These are phyloP conservation scores for Eptesicus fuscus DNA, from an alignment of 2,113 vertebrate species.

Conservation along the genomic window DNA sequence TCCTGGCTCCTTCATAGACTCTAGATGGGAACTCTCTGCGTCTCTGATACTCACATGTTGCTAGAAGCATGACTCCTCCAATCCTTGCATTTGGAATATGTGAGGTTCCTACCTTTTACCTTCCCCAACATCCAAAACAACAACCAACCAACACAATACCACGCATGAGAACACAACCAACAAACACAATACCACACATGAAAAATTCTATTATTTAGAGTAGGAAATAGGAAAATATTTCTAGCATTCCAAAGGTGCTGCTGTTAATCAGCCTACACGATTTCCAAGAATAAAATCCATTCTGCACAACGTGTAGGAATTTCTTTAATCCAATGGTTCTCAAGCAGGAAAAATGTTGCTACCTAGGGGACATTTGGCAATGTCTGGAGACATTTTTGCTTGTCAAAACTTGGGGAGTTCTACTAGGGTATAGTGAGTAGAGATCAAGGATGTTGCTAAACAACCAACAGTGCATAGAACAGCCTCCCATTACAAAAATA, in stretches of 20 bases:
- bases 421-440: not conserved
- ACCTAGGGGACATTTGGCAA: not conserved
- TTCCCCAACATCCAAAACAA: not conserved
- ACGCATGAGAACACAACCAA: not conserved
- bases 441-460: not conserved
- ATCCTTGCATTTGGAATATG: not conserved
- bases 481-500: not conserved
- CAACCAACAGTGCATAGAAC: not conserved
- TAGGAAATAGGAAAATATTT: not conserved
- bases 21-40: not conserved
- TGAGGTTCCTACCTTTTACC: not conserved
- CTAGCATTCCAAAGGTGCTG: not conserved
- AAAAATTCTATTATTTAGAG: not conserved
- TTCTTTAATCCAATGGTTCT: conserved; percentile 5
- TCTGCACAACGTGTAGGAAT: not conserved
- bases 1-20: conserved; percentile 1
- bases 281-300: not conserved
- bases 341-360: not conserved
- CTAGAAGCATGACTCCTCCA: not conserved
- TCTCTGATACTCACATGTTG: not conserved
- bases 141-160: not conserved
- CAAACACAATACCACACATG: not conserved
- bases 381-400: not conserved
- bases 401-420: not conserved
- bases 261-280: not conserved